Conservation (phyloP, 2,113 vertebrate genomes). For the Potamarius usumacintae region DNA sequence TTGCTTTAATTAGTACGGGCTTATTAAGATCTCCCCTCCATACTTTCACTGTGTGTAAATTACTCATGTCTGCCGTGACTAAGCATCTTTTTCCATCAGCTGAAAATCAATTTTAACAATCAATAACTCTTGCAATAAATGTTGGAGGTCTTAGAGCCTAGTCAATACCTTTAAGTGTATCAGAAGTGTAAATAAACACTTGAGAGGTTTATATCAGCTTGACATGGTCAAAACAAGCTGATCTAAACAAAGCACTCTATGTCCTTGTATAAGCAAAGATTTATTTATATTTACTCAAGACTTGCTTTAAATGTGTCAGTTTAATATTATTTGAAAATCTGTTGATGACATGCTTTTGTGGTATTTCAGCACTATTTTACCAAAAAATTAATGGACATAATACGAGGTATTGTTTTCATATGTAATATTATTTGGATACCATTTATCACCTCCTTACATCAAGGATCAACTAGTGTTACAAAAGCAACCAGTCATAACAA, state of each 20-base stretch:
- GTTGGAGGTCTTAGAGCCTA: slow-evolving; percentile 41
- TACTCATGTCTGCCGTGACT: slow-evolving; percentile 49
- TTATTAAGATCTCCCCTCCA: slow-evolving; percentile 50
- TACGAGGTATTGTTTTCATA: not conserved
- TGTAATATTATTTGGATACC: not conserved
- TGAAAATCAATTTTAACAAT: slow-evolving; percentile 54
- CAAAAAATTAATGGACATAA: not conserved
- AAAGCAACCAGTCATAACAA: not conserved
- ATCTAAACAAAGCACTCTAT: slow-evolving; percentile 29
- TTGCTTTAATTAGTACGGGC: slow-evolving; percentile 54
- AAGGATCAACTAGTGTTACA: not conserved
- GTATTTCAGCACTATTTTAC: not conserved
- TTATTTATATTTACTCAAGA: not conserved
- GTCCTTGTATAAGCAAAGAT: not conserved
- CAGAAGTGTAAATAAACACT: slow-evolving; percentile 59
- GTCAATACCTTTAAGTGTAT: slow-evolving; percentile 56
- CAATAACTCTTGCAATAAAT: slow-evolving; percentile 56
- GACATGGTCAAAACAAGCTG: slow-evolving; percentile 21
- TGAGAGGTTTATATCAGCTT: slow-evolving; percentile 39
- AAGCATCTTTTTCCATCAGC: slow-evolving; percentile 56
- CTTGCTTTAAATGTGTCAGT: not conserved
- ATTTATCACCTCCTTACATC: not conserved
- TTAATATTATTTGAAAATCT: not conserved
- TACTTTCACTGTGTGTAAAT: slow-evolving; percentile 50
- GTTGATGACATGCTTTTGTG: not conserved